Evolutionary conservation across 2,797 vertebrate species (phyloP).

Genomic region (Craterocephalus amniculus): DNA sequence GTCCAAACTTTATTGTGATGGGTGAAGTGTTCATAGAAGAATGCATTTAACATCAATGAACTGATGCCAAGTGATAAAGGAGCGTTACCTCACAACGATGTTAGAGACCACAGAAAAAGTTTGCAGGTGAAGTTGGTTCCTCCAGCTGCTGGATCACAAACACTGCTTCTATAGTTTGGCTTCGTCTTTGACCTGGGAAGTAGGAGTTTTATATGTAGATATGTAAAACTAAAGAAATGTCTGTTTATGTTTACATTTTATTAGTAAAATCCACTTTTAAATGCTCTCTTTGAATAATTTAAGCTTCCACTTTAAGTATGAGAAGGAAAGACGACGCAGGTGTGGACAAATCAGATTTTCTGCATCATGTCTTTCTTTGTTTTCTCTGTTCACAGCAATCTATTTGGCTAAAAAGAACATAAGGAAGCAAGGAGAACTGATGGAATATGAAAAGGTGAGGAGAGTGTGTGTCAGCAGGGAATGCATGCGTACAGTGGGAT

Average conservation of each 20-base stretch:
- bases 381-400: conserved; percentile 82
- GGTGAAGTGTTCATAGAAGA: no score
- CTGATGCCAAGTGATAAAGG: no score
- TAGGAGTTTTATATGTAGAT: no score
- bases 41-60: no score
- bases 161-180: background rate
- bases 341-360: background rate
- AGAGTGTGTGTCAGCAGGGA: conserved; percentile 3
- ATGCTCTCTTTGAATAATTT: background rate
- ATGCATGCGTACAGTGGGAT: conserved; percentile 4
- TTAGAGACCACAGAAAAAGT: no score
- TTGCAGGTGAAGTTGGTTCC: background rate
- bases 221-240: background rate
- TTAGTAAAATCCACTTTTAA: background rate
- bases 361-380: background rate
- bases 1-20: no score
- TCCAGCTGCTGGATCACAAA: background rate
- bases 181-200: background rate
- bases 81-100: no score
- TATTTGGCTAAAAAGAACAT: conserved; percentile 97
- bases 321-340: background rate
- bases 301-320: background rate
- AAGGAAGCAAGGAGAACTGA: conserved; percentile 89
- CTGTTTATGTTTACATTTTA: background rate
- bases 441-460: conserved; percentile 92